phyloP scores from a whole-genome alignment of 37 sponge, comb jelly and placozoan species.

The Crambe crambe region DNA sequence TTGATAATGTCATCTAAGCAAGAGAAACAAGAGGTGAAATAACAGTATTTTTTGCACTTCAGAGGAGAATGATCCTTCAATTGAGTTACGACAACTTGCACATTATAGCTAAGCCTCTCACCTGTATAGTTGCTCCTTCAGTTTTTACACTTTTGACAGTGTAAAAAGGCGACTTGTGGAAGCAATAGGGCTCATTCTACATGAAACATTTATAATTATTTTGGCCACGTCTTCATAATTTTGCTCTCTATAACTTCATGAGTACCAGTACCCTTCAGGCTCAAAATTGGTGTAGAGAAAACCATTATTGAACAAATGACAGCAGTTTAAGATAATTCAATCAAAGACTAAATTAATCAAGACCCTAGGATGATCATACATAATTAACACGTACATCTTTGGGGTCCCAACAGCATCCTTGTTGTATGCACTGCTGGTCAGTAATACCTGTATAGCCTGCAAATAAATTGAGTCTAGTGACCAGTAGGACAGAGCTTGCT shows the following conservation, averaged over 20 bases:
- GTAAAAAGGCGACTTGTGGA: background rate
- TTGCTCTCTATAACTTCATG: no score
- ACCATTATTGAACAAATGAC: no score
- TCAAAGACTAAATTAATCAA: no score
- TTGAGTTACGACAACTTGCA: background rate
- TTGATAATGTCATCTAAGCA: background rate
- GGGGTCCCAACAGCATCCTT: slow-evolving; percentile 78
- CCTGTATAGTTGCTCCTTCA: background rate
- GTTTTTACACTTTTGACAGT: background rate
- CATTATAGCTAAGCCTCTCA: background rate
- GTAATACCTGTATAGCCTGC: slow-evolving; percentile 45
- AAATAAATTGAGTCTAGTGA: background rate
- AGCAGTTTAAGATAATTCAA: no score
- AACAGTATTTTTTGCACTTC: background rate
- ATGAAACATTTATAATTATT: no score
- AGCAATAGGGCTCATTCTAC: background rate
- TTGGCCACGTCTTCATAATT: background rate
- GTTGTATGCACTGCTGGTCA: slow-evolving; percentile 53
- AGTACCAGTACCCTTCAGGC: no score
- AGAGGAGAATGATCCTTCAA: background rate
- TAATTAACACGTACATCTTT: slow-evolving; percentile 43
- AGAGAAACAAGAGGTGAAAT: background rate
- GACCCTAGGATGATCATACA: no score
- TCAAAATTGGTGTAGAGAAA: no score
- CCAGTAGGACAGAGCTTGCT: no score